Evolutionary conservation across 2,888 invertebrate genomes (phyloP).

Genomic region (Nomada hirtipes): DNA sequence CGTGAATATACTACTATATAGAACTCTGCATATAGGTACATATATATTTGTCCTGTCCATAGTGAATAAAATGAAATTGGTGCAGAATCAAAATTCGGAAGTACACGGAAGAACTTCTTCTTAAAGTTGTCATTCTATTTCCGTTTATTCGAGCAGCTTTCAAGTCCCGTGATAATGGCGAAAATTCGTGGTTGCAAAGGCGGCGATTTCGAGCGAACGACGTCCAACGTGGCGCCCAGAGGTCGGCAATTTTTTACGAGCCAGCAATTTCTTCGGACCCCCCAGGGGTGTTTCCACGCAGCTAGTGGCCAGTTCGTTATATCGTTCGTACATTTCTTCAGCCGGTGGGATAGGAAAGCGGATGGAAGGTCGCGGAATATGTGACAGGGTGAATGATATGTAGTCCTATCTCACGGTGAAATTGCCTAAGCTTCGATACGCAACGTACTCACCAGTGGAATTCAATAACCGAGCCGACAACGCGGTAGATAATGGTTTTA

Average conservation of each 20-base stretch:
- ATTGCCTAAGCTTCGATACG: neutral
- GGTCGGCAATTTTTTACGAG: conserved; percentile 33
- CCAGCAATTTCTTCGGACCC: conserved; percentile 1
- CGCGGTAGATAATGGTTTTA: neutral
- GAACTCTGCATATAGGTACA: no score
- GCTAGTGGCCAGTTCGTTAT: conserved; percentile 25
- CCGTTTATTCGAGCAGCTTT: no score
- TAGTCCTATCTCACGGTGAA: conserved; percentile 22
- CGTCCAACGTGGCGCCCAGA: no score
- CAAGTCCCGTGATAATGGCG: neutral
- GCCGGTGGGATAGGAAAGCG: neutral
- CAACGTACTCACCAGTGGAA: neutral
- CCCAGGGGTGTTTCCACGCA: neutral
- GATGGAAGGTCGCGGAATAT: conserved; percentile 3
- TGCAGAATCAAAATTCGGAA: neutral
- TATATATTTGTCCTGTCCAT: no score
- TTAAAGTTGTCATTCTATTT: neutral
- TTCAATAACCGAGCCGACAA: conserved; percentile 7
- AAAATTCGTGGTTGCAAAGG: neutral
- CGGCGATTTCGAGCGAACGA: neutral
- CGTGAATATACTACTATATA: no score
- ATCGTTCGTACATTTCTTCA: conserved; percentile 29
- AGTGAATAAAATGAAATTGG: no score
- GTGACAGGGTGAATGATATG: conserved; percentile 26
- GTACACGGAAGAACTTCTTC: neutral